Evolutionary conservation across 30 jellyfish, hydroid and myxozoan genomes (phyloP).

Genomic region (Morbakka virulenta): DNA sequence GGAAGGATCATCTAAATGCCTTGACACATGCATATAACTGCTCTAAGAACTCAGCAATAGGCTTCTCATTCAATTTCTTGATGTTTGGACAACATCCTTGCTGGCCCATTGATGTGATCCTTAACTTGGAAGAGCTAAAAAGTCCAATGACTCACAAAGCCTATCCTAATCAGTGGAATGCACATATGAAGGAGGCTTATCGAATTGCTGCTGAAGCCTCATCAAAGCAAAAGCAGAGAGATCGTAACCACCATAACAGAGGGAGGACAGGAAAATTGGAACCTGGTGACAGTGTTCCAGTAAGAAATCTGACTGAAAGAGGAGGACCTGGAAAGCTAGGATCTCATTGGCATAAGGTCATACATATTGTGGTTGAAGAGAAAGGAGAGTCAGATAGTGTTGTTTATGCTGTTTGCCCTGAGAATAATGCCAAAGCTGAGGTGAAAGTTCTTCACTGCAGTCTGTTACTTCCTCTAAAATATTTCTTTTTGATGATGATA

Average conservation of each 20-base stretch:
- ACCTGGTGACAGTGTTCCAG: background rate
- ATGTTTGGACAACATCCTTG: background rate
- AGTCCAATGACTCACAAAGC: background rate
- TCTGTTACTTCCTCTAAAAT: conserved; percentile 1
- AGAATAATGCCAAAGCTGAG: background rate
- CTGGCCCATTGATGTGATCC: background rate
- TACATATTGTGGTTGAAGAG: background rate
- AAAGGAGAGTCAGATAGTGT: no score
- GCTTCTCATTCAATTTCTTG: background rate
- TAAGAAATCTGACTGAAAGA: background rate
- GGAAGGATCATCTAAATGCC: conserved; percentile 17
- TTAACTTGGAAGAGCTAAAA: background rate
- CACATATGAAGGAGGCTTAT: background rate
- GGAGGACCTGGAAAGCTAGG: background rate
- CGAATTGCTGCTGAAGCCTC: background rate
- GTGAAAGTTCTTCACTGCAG: background rate
- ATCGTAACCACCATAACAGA: background rate
- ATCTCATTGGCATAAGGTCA: background rate
- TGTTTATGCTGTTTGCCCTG: background rate
- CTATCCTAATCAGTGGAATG: background rate
- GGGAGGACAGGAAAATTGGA: background rate
- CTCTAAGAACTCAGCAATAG: background rate
- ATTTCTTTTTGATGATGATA: no score
- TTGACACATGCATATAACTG: conserved; percentile 24
- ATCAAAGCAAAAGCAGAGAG: background rate